Percentiles rank a stretch among this genome's conserved stretches.
Evolutionary conservation across 2,113 vertebrate genomes (phyloP).

Genomic region (Prionailurus viverrinus): DNA sequence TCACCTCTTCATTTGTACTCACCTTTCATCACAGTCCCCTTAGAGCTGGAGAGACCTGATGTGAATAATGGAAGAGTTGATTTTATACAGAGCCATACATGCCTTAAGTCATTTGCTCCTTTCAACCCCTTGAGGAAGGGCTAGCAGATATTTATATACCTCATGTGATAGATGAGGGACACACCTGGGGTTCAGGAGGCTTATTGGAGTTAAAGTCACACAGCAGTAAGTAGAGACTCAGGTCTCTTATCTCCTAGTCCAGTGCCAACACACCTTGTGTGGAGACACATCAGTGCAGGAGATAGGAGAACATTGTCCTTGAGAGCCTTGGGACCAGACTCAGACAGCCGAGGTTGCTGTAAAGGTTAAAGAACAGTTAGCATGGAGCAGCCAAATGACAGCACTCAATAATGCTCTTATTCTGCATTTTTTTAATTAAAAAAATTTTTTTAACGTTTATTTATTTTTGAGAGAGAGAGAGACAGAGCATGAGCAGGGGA

Average conservation of each 20-base stretch:
- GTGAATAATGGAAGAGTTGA: constrained; percentile 6
- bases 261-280: background rate
- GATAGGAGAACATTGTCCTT: background rate
- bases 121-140: background rate
- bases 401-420: background rate
- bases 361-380: background rate
- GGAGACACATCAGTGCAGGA: background rate
- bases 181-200: background rate
- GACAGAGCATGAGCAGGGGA: no score
- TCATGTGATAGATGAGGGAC: constrained; percentile 4
- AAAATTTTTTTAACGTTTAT: no score
- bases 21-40: background rate
- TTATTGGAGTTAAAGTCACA: constrained; percentile 16
- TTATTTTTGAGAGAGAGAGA: no score
- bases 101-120: background rate
- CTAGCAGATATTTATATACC: background rate
- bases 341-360: background rate
- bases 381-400: no score
- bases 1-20: constrained; percentile 53
- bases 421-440: background rate
- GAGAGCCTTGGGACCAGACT: background rate
- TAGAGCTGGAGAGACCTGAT: background rate
- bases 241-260: background rate
- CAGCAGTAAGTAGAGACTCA: background rate
- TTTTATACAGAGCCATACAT: background rate